These are phyloP conservation scores for Trachymyrmex septentrionalis DNA, from an alignment of 1,140 invertebrate species.

Conservation along the genomic window DNA sequence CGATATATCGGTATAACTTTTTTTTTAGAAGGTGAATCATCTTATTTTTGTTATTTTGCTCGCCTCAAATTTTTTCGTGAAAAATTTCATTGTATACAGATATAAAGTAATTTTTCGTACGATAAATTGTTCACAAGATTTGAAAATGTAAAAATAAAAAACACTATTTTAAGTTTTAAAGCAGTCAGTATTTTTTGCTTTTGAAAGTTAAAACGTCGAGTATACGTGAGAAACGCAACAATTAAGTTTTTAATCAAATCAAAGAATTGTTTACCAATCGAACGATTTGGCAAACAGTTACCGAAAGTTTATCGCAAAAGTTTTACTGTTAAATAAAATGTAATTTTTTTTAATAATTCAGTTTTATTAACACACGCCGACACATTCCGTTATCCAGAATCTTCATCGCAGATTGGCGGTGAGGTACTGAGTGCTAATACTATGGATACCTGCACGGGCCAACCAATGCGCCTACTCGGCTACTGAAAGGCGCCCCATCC, in stretches of 20 bases:
- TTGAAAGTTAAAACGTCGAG: neutral
- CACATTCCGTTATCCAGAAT: neutral
- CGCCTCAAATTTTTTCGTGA: neutral
- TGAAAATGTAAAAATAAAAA: neutral
- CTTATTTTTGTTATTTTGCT: neutral
- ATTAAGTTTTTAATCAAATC: neutral
- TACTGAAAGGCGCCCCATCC: slow-evolving; percentile 15
- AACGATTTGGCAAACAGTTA: neutral
- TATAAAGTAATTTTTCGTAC: neutral
- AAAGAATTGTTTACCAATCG: neutral
- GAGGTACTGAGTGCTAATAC: slow-evolving; percentile 25
- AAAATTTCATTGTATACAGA: neutral
- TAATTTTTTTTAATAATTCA: neutral
- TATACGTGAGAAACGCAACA: neutral
- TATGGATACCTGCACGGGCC: slow-evolving; percentile 4
- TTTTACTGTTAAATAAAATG: neutral
- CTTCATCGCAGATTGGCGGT: slow-evolving; percentile 1
- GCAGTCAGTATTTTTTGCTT: neutral
- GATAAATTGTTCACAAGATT: neutral
- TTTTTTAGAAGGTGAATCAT: neutral
- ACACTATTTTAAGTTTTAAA: neutral
- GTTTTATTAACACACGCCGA: neutral
- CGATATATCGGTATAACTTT: neutral
- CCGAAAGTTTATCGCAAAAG: neutral
- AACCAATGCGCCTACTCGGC: slow-evolving; percentile 31